Base-by-base conservation (phyloP, 2,113 vertebrate genomes). In the Gyps fulvus region DNA sequence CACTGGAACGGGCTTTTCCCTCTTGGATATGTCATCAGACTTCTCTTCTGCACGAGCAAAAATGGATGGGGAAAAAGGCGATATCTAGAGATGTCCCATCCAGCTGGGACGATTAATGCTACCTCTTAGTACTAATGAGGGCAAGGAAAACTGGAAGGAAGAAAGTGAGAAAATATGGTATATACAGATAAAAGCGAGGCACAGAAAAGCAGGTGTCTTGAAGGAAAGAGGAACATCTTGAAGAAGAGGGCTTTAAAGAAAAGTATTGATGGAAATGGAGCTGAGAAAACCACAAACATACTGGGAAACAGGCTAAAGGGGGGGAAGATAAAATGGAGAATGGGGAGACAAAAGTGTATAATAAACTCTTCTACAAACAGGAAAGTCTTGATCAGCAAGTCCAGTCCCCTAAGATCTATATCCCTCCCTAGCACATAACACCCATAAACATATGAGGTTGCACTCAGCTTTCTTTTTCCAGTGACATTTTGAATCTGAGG, bases 361-460 rank as follows among this genome's bases (percentile, higher is more conserved):
- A 26, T 11, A 34, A 74, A 36, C 11, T 14, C 21, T 15, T 7
- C 7, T 16, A 4, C 50, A 26, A 22, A 42, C n/a, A 31, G 20
- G 32, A 58, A 65, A 65, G 16, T 50, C 78, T 32, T 11, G 32
- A n/a, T 32, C 61, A 9, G 36, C 38, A 5, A 40, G 59, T 66
- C 31, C 32, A 1, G 21, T 3, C 77, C 49, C 20, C 23, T 2
- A 0, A 25, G 31, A 25, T 15, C 73, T 3, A 0, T 34, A 22
- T 11, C 50, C 34, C 38, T 32, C 27, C 22, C 5, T 3, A 1
- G 17, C 58, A 4, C 20, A 1, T 13, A 9, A 4, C n/a, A 2
- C 26, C 12, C n/a, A 6, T 4, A 20, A n/a, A 49, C 21, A 13
- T 1, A 26, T 3, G n/a, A 6, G 5, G 16, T 36, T 11, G 13